Evolutionary conservation across 2,888 invertebrate species (phyloP).

Genomic region (Nematopogon swammerdamellus): DNA sequence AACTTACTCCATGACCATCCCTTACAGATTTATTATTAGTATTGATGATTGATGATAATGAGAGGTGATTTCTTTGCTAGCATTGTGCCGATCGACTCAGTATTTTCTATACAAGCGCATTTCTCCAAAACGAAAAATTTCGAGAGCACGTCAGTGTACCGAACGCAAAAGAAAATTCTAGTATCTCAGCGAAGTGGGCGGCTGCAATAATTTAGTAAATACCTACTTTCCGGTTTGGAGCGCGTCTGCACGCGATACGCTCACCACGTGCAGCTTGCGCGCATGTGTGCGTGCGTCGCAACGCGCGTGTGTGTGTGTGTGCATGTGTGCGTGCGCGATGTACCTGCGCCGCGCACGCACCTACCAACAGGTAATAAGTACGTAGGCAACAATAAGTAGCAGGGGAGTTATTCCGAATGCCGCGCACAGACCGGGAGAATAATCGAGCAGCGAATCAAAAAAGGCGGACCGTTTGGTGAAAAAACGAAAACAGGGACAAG

Average conservation of each 20-base stretch:
- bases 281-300: neutral
- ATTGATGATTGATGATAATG: too few relatives aligned
- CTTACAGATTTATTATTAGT: too few relatives aligned
- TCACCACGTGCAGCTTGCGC: neutral
- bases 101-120: too few relatives aligned
- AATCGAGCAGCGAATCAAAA: slow-evolving; percentile 6
- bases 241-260: neutral
- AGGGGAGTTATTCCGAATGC: neutral
- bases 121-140: too few relatives aligned
- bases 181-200: neutral
- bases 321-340: neutral
- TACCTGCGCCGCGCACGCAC: neutral
- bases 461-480: slow-evolving; percentile 1
- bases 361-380: neutral
- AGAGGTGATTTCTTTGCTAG: too few relatives aligned
- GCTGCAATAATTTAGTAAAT: neutral
- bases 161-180: too few relatives aligned
- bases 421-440: neutral
- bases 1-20: too few relatives aligned
- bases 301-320: too few relatives aligned
- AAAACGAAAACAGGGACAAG: slow-evolving; percentile 29
- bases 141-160: too few relatives aligned
- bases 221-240: neutral
- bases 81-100: too few relatives aligned
- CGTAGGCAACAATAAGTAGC: neutral